A percentile compares a stretch with the other conserved stretches of the same genome.
phyloP scores from a whole-genome alignment of 2,888 invertebrate species.

The Cosmia pyralina region DNA sequence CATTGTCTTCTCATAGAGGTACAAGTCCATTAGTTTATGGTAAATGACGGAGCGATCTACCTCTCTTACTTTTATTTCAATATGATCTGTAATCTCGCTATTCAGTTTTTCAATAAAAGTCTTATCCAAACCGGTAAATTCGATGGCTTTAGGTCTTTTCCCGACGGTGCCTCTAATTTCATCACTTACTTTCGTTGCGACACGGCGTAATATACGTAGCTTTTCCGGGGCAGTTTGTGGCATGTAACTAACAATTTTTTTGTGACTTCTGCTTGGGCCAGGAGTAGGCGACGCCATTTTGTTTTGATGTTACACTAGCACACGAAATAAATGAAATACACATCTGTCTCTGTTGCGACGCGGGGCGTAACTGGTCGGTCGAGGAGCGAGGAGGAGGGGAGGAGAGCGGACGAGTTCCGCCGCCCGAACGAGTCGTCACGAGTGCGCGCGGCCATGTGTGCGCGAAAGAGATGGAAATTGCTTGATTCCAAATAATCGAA shows the following conservation, averaged over 20 bases:
- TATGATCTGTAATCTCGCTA: neutral
- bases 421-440: neutral
- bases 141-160: neutral
- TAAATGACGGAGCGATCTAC: slow-evolving; percentile 66
- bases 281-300: slow-evolving; percentile 40
- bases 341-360: neutral
- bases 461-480: slow-evolving; percentile 26
- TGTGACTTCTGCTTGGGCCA: neutral
- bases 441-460: neutral
- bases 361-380: slow-evolving; percentile 38
- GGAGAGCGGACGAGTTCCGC: neutral
- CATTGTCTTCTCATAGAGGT: slow-evolving; percentile 50
- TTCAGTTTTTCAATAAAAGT: slow-evolving; percentile 23
- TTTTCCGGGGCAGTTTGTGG: slow-evolving; percentile 22
- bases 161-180: neutral
- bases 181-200: slow-evolving; percentile 34
- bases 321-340: slow-evolving; percentile 12
- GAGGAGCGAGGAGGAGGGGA: neutral
- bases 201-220: slow-evolving; percentile 41
- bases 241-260: neutral
- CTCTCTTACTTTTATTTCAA: slow-evolving; percentile 16
- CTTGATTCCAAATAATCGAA: neutral
- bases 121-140: slow-evolving; percentile 59
- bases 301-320: neutral
- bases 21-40: slow-evolving; percentile 59